Evolutionary conservation across 2,797 vertebrate species (phyloP).

Genomic region (Astyanax mexicanus): DNA sequence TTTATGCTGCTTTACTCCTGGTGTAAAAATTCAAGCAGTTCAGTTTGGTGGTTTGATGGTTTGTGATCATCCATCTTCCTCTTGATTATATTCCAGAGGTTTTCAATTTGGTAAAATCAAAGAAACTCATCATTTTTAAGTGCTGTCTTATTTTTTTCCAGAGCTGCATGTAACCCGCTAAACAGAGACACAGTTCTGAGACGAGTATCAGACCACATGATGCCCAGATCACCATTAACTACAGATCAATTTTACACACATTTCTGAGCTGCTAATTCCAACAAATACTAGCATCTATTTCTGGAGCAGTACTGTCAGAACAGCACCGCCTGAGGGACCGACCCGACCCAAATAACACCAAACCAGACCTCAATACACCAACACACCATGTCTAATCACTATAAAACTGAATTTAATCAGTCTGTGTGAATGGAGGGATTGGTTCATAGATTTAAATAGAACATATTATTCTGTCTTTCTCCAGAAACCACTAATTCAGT

Average conservation of each 20-base stretch:
- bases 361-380: background rate
- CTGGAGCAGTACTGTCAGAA: background rate
- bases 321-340: background rate
- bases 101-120: no score
- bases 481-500: no score
- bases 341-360: background rate
- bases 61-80: no score
- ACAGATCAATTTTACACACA: conserved; percentile 9
- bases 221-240: background rate
- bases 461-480: no score
- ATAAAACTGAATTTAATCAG: background rate
- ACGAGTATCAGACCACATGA: background rate
- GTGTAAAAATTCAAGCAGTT: no score
- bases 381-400: background rate
- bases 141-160: no score
- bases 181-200: conserved; percentile 3
- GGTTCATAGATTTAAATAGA: no score
- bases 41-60: no score
- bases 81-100: no score
- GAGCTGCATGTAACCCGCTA: background rate
- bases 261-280: conserved; percentile 1
- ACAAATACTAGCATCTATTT: background rate
- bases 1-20: no score
- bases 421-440: background rate
- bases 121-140: no score